A percentile compares a stretch with the other conserved stretches of the same genome.
These are phyloP conservation scores for Chrysaora quinquecirrha DNA, from an alignment of 30 jellyfish, hydroid and myxozoan genomes.

Conservation along the genomic window DNA sequence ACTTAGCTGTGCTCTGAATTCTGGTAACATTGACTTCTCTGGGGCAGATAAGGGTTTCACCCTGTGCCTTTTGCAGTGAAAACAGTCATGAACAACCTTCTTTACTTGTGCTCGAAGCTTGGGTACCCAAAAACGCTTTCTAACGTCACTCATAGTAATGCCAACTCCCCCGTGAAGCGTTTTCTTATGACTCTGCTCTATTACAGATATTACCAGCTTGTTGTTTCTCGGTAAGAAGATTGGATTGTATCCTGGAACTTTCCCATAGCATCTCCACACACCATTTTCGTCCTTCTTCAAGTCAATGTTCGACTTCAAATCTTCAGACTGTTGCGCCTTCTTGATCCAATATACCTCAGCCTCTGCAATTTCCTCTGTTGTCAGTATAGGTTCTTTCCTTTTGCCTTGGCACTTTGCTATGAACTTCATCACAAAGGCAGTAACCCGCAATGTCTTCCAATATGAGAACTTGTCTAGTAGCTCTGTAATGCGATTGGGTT, in stretches of 20 bases:
- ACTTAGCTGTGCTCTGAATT: constrained; percentile 11
- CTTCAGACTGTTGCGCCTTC: constrained; percentile 25
- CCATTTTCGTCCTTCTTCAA: constrained; percentile 14
- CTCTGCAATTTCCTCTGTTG: constrained; percentile 45
- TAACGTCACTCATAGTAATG: constrained; percentile 28
- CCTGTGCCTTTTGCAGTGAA: constrained; percentile 31
- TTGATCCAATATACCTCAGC: constrained; percentile 54
- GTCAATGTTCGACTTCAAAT: constrained; percentile 3
- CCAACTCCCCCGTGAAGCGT: constrained; percentile 50
- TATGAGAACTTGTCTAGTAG: neutral
- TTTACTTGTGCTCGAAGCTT: constrained; percentile 50
- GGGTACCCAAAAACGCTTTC: constrained; percentile 55
- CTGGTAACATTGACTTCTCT: constrained; percentile 33
- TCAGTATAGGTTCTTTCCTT: neutral
- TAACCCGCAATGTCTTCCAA: constrained; percentile 16
- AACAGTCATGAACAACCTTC: constrained; percentile 22
- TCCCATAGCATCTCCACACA: constrained; percentile 50
- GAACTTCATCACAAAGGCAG: constrained; percentile 5
- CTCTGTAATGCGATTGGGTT: neutral
- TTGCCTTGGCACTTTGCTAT: constrained; percentile 22
- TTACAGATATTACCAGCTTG: neutral
- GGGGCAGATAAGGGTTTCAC: constrained; percentile 61
- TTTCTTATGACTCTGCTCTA: constrained; percentile 38
- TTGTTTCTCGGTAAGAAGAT: constrained; percentile 41
- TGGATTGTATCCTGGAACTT: constrained; percentile 44